These are phyloP conservation scores for Tetrao urogallus DNA, from an alignment of 2,113 vertebrate species.

Conservation along the genomic window DNA sequence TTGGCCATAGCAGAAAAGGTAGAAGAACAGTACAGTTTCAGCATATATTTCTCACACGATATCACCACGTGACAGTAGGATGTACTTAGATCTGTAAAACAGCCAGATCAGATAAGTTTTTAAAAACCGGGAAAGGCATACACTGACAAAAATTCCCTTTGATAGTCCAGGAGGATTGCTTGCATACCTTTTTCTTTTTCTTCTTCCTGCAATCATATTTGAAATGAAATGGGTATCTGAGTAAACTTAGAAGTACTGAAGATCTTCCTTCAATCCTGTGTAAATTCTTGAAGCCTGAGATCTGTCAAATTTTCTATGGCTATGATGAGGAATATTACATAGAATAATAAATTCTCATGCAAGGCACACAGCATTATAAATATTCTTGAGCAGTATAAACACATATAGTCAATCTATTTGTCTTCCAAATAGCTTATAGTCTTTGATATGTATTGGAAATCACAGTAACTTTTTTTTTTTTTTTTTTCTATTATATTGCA, in stretches of 20 bases:
- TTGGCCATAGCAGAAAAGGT: background rate
- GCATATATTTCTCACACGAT: background rate
- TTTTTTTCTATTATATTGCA: background rate
- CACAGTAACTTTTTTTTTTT: background rate
- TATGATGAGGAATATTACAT: background rate
- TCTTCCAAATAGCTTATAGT: background rate
- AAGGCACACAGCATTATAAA: background rate
- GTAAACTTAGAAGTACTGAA: conserved; percentile 8
- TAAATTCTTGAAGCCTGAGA: background rate
- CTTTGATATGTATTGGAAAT: background rate
- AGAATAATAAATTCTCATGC: background rate
- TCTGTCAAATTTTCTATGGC: background rate
- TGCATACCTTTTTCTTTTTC: background rate
- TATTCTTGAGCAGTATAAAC: background rate
- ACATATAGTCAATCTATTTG: background rate
- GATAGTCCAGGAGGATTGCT: background rate
- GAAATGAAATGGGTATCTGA: background rate
- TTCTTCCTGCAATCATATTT: background rate
- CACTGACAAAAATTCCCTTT: conserved; percentile 5
- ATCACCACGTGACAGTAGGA: background rate
- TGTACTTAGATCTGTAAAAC: background rate
- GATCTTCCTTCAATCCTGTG: background rate
- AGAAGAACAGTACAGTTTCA: background rate
- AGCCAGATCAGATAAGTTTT: background rate
- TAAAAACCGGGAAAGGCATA: background rate